Evolutionary conservation across 2,888 invertebrate genomes (phyloP).

Genomic region (Yponomeuta cagnagella): DNA sequence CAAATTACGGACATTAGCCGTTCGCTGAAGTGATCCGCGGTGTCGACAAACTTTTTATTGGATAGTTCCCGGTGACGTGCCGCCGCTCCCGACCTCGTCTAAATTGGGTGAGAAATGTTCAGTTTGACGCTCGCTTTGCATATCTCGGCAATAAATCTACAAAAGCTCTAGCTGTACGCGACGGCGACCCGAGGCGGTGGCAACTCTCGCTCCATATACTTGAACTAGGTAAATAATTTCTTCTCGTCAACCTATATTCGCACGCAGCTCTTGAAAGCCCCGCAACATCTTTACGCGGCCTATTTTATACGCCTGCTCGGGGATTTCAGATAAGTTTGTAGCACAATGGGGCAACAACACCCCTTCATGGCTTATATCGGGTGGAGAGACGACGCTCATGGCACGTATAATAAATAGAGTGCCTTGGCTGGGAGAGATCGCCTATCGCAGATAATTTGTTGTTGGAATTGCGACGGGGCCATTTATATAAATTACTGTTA

Average conservation of each 20-base stretch:
- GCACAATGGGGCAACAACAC: slow-evolving; percentile 2
- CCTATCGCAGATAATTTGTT: slow-evolving; percentile 56
- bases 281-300: background rate
- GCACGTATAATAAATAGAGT: slow-evolving; percentile 11
- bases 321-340: background rate
- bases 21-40: slow-evolving; percentile 31
- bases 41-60: slow-evolving; percentile 47
- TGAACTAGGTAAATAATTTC: slow-evolving; percentile 36
- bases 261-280: background rate
- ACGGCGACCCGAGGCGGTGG: slow-evolving; percentile 22
- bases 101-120: slow-evolving; percentile 57
- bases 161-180: slow-evolving; percentile 30
- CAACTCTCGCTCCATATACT: slow-evolving; percentile 17
- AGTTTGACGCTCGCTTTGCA: slow-evolving; percentile 49
- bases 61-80: slow-evolving; percentile 33
- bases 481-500: slow-evolving; percentile 65
- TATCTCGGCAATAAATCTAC: slow-evolving; percentile 50
- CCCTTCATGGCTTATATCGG: background rate
- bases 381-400: slow-evolving; percentile 2
- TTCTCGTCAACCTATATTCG: slow-evolving; percentile 26
- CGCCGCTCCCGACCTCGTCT: slow-evolving; percentile 33
- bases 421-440: slow-evolving; percentile 42
- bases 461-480: slow-evolving; percentile 51
- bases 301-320: background rate
- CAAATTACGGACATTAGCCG: slow-evolving; percentile 41